A percentile compares a stretch with the other conserved stretches of the same genome.
phyloP scores from a whole-genome alignment of 2,113 vertebrate species.

The Pholis gunnellus region DNA sequence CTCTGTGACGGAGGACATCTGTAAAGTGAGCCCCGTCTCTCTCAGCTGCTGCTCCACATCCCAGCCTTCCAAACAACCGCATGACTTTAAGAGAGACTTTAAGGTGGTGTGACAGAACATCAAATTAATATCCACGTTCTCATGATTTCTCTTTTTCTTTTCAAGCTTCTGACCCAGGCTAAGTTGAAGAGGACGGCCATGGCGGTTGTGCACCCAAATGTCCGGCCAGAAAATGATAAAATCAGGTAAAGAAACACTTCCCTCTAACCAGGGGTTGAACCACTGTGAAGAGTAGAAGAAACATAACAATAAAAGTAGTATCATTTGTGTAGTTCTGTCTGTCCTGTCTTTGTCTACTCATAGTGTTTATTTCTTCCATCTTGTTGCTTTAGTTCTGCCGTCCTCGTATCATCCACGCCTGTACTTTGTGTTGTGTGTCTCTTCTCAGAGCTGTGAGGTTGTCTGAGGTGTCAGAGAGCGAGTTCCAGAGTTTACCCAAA shows the following conservation, averaged over 20 bases:
- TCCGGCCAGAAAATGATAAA: slow-evolving; percentile 51
- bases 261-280: neutral
- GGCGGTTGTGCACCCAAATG: neutral
- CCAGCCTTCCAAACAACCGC: neutral
- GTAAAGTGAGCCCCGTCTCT: slow-evolving; percentile 73
- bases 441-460: slow-evolving; percentile 41
- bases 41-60: neutral
- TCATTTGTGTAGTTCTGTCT: neutral
- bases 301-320: neutral
- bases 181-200: slow-evolving; percentile 56
- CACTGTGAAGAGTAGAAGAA: neutral
- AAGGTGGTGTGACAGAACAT: neutral
- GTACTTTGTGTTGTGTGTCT: no score
- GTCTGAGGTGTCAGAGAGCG: slow-evolving; percentile 66
- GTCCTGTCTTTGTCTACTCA: neutral
- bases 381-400: neutral
- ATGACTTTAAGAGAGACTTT: neutral
- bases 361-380: neutral
- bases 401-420: neutral
- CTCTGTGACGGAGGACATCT: slow-evolving; percentile 83
- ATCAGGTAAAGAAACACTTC: slow-evolving; percentile 55
- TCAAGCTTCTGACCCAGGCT: slow-evolving; percentile 74
- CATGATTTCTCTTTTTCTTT: slow-evolving; percentile 7
- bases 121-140: neutral
- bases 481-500: slow-evolving; percentile 75